Conservation (phyloP, 2,888 invertebrate species). For the Euplexia lucipara region DNA sequence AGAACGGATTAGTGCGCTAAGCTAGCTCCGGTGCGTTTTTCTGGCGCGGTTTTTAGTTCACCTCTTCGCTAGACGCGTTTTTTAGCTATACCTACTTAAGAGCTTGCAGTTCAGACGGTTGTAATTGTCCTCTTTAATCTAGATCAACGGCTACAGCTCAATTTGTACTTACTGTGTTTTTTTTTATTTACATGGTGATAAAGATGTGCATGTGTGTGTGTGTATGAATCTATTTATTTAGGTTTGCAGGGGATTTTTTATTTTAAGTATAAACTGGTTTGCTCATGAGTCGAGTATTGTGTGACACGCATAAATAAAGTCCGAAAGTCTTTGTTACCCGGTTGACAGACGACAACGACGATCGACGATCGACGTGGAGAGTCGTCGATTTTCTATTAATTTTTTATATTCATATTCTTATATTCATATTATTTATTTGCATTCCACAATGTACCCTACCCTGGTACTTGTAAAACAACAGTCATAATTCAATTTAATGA, state of each 20-base stretch:
- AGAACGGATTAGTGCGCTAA: conserved; percentile 51
- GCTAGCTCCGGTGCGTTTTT: conserved; percentile 38
- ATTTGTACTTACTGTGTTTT: not conserved
- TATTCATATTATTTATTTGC: no score
- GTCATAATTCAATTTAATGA: no score
- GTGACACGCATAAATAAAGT: no score
- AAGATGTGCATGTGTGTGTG: not conserved
- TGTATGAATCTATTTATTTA: conserved; percentile 8
- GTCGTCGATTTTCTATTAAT: no score
- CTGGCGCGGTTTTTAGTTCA: conserved; percentile 15
- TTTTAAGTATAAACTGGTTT: not conserved
- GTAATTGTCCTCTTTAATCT: conserved; percentile 36
- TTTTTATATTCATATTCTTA: no score
- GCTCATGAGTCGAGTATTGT: no score
- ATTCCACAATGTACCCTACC: no score
- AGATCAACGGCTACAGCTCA: conserved; percentile 23
- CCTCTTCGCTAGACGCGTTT: conserved; percentile 36
- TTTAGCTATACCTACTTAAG: conserved; percentile 10
- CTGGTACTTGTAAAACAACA: no score
- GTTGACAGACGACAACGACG: no score
- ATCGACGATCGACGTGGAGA: no score
- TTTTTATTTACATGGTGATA: conserved; percentile 6
- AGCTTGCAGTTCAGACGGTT: conserved; percentile 15
- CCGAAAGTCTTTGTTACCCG: no score
- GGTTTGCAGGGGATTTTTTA: not conserved